Evolutionary conservation across 2,797 vertebrate species (phyloP).

Genomic region (Xenopus petersii): DNA sequence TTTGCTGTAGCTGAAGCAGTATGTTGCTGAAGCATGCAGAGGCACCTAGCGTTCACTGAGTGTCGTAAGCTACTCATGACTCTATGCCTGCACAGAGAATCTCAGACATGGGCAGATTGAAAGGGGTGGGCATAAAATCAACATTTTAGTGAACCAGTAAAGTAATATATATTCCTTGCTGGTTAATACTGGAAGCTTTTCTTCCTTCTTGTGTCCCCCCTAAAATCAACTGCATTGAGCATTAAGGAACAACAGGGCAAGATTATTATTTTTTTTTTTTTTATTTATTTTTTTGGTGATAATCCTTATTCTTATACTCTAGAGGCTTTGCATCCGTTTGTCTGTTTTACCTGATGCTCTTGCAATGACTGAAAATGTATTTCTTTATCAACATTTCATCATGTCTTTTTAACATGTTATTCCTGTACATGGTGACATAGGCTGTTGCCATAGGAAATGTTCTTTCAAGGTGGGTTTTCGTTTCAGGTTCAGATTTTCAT

Average conservation of each 20-base stretch:
- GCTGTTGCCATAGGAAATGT: conserved; percentile 11
- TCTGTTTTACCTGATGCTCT: too few species aligned
- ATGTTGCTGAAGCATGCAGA: conserved; percentile 87
- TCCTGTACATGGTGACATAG: neutral
- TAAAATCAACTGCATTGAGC: too few species aligned
- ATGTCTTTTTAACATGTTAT: neutral
- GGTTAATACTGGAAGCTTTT: conserved; percentile 76
- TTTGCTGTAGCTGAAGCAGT: conserved; percentile 81
- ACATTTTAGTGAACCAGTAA: conserved; percentile 76
- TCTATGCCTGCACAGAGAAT: conserved; percentile 77
- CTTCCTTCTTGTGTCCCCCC: conserved; percentile 54
- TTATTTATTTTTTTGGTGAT: too few species aligned
- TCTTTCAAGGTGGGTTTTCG: neutral
- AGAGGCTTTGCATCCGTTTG: neutral
- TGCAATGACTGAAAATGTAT: too few species aligned
- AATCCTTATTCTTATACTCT: too few species aligned
- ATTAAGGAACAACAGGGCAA: too few species aligned
- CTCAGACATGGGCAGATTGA: conserved; percentile 90
- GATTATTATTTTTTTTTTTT: too few species aligned
- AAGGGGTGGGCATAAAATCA: conserved; percentile 86
- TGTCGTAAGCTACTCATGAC: conserved; percentile 99
- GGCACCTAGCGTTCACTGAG: conserved; percentile 97
- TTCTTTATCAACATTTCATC: neutral
- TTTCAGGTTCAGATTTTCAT: too few species aligned
- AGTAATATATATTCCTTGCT: conserved; percentile 70